These are phyloP conservation scores for Xestoiulus laeticollis DNA, from an alignment of 2,888 invertebrate genomes.

Conservation along the genomic window DNA sequence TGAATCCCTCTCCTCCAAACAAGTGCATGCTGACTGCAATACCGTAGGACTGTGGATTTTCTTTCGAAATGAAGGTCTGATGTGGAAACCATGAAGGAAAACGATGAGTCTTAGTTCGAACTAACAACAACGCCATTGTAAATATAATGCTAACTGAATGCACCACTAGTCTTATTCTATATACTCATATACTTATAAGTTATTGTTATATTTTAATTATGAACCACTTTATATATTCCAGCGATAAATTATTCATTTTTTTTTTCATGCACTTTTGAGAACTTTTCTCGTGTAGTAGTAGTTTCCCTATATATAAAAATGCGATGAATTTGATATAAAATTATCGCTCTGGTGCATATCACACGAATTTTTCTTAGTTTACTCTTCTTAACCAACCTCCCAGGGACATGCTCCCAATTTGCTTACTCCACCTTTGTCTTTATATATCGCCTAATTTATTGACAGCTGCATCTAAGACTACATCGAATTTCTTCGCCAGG, in stretches of 20 bases:
- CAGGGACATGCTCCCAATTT: neutral
- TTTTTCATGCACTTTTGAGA: constrained; percentile 41
- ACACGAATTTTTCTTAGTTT: constrained; percentile 10
- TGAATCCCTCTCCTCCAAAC: neutral
- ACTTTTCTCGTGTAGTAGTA: constrained; percentile 36
- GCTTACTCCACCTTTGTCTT: neutral
- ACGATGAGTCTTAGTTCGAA: constrained; percentile 36
- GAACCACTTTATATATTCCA: constrained; percentile 42
- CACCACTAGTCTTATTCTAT: constrained; percentile 43
- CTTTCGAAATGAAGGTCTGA: constrained; percentile 41
- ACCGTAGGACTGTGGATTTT: neutral
- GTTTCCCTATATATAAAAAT: constrained; percentile 39
- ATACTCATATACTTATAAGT: constrained; percentile 38
- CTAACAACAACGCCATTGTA: constrained; percentile 39
- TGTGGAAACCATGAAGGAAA: constrained; percentile 14
- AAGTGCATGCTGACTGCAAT: constrained; percentile 24
- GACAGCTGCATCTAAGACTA: constrained; percentile 32
- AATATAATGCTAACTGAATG: constrained; percentile 36
- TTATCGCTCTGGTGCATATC: constrained; percentile 39
- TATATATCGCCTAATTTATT: constrained; percentile 24
- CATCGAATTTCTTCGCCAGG: constrained; percentile 30
- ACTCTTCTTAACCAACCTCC: neutral
- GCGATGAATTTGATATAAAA: constrained; percentile 43
- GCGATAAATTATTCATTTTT: constrained; percentile 36
- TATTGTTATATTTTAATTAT: constrained; percentile 43